Evolutionary conservation across 1,140 invertebrate species (phyloP).

Genomic region (Zaprionus ghesquierei): DNA sequence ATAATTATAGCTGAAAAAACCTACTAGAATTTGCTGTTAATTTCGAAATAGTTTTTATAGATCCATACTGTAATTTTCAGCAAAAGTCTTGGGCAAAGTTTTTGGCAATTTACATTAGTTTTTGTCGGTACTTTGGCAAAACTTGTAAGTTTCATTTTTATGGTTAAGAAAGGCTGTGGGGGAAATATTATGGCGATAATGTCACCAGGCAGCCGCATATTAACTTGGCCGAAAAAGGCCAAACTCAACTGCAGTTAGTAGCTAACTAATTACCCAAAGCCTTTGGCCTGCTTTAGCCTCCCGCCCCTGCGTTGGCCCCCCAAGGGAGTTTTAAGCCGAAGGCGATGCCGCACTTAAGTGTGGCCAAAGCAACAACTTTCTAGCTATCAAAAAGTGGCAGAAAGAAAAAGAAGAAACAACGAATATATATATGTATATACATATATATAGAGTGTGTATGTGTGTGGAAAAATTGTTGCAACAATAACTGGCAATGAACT

Average conservation of each 20-base stretch:
- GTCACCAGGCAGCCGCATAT: constrained; percentile 65
- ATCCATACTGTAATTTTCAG: neutral
- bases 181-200: constrained; percentile 45
- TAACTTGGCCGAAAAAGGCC: constrained; percentile 44
- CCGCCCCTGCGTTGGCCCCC: no score
- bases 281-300: neutral
- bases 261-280: constrained; percentile 68
- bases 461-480: constrained; percentile 27
- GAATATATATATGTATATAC: neutral
- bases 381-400: constrained; percentile 27
- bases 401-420: neutral
- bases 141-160: neutral
- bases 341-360: constrained; percentile 7
- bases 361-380: constrained; percentile 15
- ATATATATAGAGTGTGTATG: neutral
- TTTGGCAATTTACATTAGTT: constrained; percentile 31
- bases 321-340: neutral
- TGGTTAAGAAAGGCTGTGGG: neutral
- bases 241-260: constrained; percentile 41
- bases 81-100: neutral
- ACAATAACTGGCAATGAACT: constrained; percentile 46
- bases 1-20: neutral
- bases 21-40: neutral
- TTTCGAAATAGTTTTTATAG: neutral
- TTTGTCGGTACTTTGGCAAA: neutral